Percentiles rank a stretch among this genome's conserved stretches.
Conservation (phyloP, 2,888 invertebrate genomes). For the Volucella zonaria region DNA sequence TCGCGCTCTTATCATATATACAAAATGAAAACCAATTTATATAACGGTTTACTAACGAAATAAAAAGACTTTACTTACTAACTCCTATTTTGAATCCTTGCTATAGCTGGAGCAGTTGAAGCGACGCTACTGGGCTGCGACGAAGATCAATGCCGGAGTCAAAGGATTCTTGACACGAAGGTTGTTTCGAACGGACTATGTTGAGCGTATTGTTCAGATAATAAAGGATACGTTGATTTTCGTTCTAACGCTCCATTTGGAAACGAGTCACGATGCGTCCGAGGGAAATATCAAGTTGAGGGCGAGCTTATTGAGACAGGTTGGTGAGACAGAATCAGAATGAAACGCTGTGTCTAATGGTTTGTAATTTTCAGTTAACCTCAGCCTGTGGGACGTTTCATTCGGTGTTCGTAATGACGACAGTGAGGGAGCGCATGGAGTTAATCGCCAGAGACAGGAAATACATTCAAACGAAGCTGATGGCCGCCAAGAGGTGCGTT, state of each 20-base stretch:
- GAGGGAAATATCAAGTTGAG: constrained; percentile 79
- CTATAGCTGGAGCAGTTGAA: constrained; percentile 37
- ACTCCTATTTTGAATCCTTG: constrained; percentile 44
- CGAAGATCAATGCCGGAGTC: constrained; percentile 86
- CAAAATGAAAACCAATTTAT: constrained; percentile 56
- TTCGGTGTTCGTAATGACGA: constrained; percentile 79
- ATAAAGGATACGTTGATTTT: constrained; percentile 81
- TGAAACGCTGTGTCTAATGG: constrained; percentile 9
- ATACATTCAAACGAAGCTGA: constrained; percentile 77
- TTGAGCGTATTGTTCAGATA: constrained; percentile 87
- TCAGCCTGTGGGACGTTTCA: constrained; percentile 79
- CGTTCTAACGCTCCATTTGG: constrained; percentile 80
- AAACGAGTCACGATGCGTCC: constrained; percentile 76
- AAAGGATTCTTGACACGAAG: constrained; percentile 92
- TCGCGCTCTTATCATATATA: too few relatives aligned
- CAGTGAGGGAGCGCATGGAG: constrained; percentile 80
- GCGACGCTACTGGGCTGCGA: constrained; percentile 84
- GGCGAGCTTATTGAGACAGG: constrained; percentile 80
- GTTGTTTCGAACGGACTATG: constrained; percentile 90
- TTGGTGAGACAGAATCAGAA: constrained; percentile 56
- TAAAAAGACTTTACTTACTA: constrained; percentile 69
- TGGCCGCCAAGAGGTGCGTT: constrained; percentile 73
- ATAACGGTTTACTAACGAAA: constrained; percentile 69
- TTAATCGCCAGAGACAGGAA: constrained; percentile 80
- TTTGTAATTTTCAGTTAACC: constrained; percentile 76